These are phyloP conservation scores for Styela plicata DNA, from an alignment of 23 tunicate species.

Conservation along the genomic window DNA sequence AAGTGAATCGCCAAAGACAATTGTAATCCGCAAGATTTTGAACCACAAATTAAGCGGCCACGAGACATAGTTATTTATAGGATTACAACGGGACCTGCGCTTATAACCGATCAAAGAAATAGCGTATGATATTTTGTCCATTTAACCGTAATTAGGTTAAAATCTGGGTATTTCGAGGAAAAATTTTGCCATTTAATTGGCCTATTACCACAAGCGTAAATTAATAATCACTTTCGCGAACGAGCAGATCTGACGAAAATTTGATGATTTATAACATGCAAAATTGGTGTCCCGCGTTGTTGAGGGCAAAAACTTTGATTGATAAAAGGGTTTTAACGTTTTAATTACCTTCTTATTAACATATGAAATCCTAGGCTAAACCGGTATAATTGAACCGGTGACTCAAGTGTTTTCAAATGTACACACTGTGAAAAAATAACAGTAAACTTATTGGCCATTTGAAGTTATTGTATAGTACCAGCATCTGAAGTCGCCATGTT, in stretches of 20 bases:
- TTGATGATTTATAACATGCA: not conserved
- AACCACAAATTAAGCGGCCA: not conserved
- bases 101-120: conserved; percentile 14
- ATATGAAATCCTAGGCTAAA: not conserved
- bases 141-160: conserved; percentile 14
- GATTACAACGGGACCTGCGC: not conserved
- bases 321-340: not conserved
- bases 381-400: not conserved
- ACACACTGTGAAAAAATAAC: no score
- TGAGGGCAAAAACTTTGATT: no score
- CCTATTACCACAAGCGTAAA: conserved; percentile 4
- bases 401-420: not conserved
- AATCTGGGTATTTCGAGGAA: conserved; percentile 10
- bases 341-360: not conserved
- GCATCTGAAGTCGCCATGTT: no score
- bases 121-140: not conserved
- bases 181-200: conserved; percentile 17
- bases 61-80: conserved; percentile 14
- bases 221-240: not conserved
- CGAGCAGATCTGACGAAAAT: not conserved
- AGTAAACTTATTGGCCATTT: no score
- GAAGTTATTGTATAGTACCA: no score
- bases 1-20: not conserved
- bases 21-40: not conserved
- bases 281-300: not conserved